Conservation (phyloP, 1,140 invertebrate species). For the Teleogryllus occipitalis region DNA sequence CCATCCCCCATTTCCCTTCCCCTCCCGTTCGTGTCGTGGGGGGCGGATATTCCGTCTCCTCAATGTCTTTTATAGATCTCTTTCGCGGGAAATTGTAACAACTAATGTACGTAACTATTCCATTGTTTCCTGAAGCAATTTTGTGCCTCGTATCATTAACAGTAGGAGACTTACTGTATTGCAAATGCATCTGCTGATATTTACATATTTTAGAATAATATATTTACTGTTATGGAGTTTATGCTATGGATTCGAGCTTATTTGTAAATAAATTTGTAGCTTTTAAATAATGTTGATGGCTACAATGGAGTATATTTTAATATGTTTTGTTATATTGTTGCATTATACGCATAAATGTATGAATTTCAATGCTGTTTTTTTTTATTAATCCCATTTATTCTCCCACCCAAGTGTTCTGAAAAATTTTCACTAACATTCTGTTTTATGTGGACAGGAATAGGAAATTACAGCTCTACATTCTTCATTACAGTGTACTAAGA, state of each 20-base stretch:
- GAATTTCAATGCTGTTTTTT: not conserved
- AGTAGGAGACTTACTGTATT: not conserved
- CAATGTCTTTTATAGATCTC: too few relatives aligned
- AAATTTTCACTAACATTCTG: too few relatives aligned
- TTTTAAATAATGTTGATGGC: conserved; percentile 5
- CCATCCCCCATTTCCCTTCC: not conserved
- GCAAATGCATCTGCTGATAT: not conserved
- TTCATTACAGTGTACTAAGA: too few relatives aligned
- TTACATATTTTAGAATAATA: not conserved
- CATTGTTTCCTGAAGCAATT: not conserved
- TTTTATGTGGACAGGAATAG: too few relatives aligned
- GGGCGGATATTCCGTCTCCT: not conserved
- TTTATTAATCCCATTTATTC: too few relatives aligned
- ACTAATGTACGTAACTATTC: not conserved
- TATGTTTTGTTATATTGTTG: not conserved
- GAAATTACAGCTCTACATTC: too few relatives aligned
- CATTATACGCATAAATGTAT: conserved; percentile 11
- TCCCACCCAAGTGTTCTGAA: too few relatives aligned
- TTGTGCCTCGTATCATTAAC: not conserved
- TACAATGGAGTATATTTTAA: not conserved
- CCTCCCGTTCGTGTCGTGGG: not conserved
- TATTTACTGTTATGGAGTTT: not conserved
- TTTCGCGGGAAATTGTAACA: too few relatives aligned
- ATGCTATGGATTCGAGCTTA: not conserved
- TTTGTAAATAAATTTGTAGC: not conserved